Conservation (phyloP, 2,797 vertebrate genomes). For the Lacerta agilis region DNA sequence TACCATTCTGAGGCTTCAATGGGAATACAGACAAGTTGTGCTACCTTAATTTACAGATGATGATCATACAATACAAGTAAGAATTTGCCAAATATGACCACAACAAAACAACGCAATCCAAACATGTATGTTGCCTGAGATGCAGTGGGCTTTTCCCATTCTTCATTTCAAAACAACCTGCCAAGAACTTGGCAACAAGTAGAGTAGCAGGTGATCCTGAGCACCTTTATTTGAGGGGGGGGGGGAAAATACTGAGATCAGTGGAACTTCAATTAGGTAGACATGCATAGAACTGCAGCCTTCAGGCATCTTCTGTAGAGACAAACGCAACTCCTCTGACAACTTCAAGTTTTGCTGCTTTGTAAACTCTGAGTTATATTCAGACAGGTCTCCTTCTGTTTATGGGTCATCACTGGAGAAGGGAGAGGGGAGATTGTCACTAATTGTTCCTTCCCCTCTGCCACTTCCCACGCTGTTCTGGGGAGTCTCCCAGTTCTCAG, state of each 20-base stretch:
- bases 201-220: too few species aligned
- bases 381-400: background rate
- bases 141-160: too few species aligned
- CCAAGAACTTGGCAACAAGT: too few species aligned
- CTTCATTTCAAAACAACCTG: too few species aligned
- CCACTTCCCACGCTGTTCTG: background rate
- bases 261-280: background rate
- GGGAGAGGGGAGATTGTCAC: too few species aligned
- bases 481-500: background rate
- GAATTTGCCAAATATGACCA: too few species aligned
- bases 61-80: too few species aligned
- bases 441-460: background rate
- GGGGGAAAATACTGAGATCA: background rate
- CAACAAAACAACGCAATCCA: too few species aligned
- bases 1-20: background rate
- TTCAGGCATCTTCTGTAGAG: too few species aligned
- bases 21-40: background rate
- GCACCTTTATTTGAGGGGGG: background rate
- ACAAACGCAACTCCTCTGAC: too few species aligned
- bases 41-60: background rate
- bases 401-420: background rate
- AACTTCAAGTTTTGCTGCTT: background rate
- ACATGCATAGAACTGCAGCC: background rate
- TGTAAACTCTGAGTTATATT: background rate
- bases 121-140: too few species aligned